Percentiles rank a stretch among this genome's conserved stretches.
phyloP scores from a whole-genome alignment of 2,888 invertebrate genomes.

The Drosophila pullipes region DNA sequence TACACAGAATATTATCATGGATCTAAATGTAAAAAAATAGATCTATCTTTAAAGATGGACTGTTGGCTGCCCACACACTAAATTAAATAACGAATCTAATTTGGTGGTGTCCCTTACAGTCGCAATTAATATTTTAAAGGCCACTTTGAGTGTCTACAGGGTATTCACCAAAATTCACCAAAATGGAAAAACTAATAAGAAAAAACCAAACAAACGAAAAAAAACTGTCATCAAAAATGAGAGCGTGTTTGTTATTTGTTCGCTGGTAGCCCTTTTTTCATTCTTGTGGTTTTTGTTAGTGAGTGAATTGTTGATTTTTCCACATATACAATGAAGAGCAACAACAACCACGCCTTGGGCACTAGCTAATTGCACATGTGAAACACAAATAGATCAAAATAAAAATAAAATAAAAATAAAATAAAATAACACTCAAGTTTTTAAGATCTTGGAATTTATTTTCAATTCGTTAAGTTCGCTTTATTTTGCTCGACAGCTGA shows the following conservation, averaged over 20 bases:
- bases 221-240: conserved; percentile 42
- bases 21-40: not conserved
- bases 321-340: conserved; percentile 25
- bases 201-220: not conserved
- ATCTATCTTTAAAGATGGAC: not conserved
- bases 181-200: conserved; percentile 1
- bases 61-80: not conserved
- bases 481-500: conserved; percentile 15
- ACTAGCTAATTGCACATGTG: conserved; percentile 46
- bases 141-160: not conserved
- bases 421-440: conserved; percentile 7
- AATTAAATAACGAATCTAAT: not conserved
- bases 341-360: conserved; percentile 10
- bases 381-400: conserved; percentile 12
- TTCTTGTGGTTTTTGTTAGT: conserved; percentile 12
- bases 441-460: not conserved
- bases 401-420: not conserved
- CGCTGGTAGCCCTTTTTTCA: conserved; percentile 3
- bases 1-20: not conserved
- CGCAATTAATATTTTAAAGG: not conserved
- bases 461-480: not conserved
- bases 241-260: conserved; percentile 57
- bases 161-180: conserved; percentile 7
- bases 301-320: conserved; percentile 38
- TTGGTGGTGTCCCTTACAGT: too few relatives aligned